Evolutionary conservation across 2,113 vertebrate species (phyloP), one percentile per base, ranked within the genome.

Genomic region (Anolis sagrei): DNA sequence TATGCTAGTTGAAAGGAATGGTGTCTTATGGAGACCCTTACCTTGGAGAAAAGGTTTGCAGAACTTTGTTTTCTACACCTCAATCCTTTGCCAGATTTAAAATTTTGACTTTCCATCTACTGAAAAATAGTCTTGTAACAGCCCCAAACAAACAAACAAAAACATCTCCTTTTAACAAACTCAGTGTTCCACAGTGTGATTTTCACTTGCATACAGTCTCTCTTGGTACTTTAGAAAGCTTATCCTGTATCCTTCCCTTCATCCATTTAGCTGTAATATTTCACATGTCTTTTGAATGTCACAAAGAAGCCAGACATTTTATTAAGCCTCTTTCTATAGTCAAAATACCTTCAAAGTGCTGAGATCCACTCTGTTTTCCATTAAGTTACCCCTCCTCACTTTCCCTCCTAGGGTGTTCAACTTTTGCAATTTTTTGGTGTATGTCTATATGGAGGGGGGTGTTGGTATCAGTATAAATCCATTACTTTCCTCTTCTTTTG

Each of bases 21-120:
- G 61, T 49, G 78, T 85, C 88, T 39, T 73, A 34, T 68, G 75
- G 79, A 87, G 79, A 51, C 86, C 80, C 85, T 91, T 27, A 7
- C 23, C 79, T 89, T 88, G 7, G 9, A 16, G 81, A 25, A 21
- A 10, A 14, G 64, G 70, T 62, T 39, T 75, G 19, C 61, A 27
- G 27, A 85, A 23, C 3, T 61, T 14, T 74, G 72, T 13, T 88
- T 89, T 80, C 75, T 23, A 66, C 21, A n/a, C 27, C 48, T 14
- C 48, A 34, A 79, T 70, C 61, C 27, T 7, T 11, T 58, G 5
- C 70, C 62, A 62, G n/a, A 62, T 49, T 11, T 83, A 90, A 34
- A 85, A 88, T 51, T 8, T 7, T 54, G 13, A 58, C 90, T 8
- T 27, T 76, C 68, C 27, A 54, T 64, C 54, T 64, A 9, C 2